phyloP scores from a whole-genome alignment of 1,140 invertebrate species.

The Myzus persicae region DNA sequence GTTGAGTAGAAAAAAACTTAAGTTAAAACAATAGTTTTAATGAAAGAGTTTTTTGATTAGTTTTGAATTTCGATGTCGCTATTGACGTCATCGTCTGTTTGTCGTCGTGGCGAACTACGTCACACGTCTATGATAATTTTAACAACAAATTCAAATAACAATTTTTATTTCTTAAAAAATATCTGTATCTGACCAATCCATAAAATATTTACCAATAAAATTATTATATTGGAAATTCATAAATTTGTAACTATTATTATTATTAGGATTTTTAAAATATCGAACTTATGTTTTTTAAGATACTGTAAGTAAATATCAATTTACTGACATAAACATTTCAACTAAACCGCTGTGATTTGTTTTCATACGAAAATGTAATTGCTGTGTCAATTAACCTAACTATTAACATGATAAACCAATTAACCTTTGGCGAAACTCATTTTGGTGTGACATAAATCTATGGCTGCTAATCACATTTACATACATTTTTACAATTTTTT shows the following conservation, averaged over 20 bases:
- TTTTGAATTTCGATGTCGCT: neutral
- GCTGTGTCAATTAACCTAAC: neutral
- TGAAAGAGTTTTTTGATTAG: neutral
- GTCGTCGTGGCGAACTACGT: too few relatives aligned
- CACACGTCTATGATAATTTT: neutral
- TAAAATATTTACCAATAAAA: neutral
- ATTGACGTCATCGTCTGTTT: neutral
- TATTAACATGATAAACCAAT: too few relatives aligned
- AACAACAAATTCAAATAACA: neutral
- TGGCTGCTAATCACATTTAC: neutral
- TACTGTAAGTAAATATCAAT: neutral
- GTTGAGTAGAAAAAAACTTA: neutral
- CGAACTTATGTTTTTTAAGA: neutral
- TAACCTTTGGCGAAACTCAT: too few relatives aligned
- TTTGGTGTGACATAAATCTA: neutral
- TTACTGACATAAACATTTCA: neutral
- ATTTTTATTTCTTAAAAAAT: neutral
- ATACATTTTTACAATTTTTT: neutral
- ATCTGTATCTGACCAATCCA: neutral
- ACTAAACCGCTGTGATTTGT: neutral
- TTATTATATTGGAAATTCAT: neutral
- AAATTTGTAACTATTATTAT: too few relatives aligned
- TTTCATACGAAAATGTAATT: neutral
- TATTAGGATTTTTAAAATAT: neutral
- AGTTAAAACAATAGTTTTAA: neutral